Evolutionary conservation across 2,797 vertebrate species (phyloP).

Genomic region (Parauchenoglanis ngamensis): DNA sequence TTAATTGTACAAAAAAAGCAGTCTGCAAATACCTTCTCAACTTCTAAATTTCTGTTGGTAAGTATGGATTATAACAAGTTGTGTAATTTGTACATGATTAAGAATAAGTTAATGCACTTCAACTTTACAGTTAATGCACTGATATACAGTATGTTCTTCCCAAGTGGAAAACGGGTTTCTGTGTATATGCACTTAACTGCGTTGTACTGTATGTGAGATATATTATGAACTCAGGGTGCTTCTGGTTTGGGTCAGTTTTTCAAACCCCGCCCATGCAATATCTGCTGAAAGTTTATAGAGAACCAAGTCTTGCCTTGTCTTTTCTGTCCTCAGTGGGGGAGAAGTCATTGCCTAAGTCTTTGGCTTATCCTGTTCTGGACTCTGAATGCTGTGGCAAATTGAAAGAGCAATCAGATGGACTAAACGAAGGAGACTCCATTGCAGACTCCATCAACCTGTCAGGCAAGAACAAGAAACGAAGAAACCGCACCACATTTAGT

Average conservation of each 20-base stretch:
- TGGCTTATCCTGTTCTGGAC: constrained; percentile 76
- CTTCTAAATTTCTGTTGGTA: not conserved
- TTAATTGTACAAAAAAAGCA: not conserved
- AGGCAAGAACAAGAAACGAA: constrained; percentile 89
- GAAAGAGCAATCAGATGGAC: constrained; percentile 70
- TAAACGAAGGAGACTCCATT: constrained; percentile 73
- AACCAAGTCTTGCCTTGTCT: constrained; percentile 17
- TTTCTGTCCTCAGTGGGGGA: constrained; percentile 71
- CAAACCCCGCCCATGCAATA: not conserved
- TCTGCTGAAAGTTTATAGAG: not conserved
- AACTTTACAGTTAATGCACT: not conserved
- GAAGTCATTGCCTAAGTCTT: constrained; percentile 75
- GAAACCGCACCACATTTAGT: constrained; percentile 93
- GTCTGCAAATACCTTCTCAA: not conserved
- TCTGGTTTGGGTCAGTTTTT: too few species aligned
- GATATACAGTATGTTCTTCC: too few species aligned
- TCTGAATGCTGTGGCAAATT: constrained; percentile 77
- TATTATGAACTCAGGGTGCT: not conserved
- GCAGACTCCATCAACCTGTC: constrained; percentile 82
- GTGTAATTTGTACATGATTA: not conserved
- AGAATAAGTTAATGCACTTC: not conserved
- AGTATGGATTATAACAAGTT: not conserved
- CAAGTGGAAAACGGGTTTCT: not conserved
- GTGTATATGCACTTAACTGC: not conserved
- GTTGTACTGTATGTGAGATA: not conserved